phyloP scores from a whole-genome alignment of 1,140 invertebrate species.

The Spodoptera litura region DNA sequence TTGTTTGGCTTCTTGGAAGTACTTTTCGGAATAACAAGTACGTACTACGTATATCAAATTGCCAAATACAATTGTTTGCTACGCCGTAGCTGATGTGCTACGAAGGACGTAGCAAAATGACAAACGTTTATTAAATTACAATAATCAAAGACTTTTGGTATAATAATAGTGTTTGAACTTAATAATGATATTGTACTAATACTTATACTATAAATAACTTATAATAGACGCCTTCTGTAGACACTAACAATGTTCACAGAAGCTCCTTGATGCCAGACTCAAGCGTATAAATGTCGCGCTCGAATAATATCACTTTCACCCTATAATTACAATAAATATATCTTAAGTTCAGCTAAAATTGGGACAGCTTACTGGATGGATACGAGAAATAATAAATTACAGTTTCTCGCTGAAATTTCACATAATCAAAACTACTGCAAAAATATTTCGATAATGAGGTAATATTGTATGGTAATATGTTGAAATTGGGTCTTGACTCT shows the following conservation, averaged over 20 bases:
- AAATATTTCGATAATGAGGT: not conserved
- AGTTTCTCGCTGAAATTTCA: slow-evolving; percentile 22
- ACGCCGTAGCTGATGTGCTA: too few species aligned
- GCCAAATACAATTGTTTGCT: too few species aligned
- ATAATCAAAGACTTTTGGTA: too few species aligned
- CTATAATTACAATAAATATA: slow-evolving; percentile 8
- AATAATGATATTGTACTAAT: not conserved
- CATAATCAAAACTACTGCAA: not conserved
- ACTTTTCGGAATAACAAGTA: too few species aligned
- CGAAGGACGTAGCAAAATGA: too few species aligned
- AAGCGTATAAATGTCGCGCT: slow-evolving; percentile 23
- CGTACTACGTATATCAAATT: too few species aligned
- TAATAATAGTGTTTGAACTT: too few species aligned
- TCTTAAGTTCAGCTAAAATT: not conserved
- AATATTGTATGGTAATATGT: not conserved
- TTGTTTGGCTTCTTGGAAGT: too few species aligned
- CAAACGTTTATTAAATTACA: too few species aligned
- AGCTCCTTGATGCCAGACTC: slow-evolving; percentile 1
- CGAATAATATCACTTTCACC: slow-evolving; percentile 29
- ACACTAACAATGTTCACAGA: slow-evolving; percentile 1
- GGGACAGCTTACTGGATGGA: slow-evolving; percentile 23
- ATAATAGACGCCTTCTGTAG: not conserved
- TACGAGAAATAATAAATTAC: slow-evolving; percentile 27
- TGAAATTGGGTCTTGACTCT: too few species aligned
- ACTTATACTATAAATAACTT: not conserved